A percentile compares a stretch with the other conserved stretches of the same genome.
These are phyloP conservation scores for Drosophila nigricruria DNA, from an alignment of 2,888 invertebrate species.

Conservation along the genomic window DNA sequence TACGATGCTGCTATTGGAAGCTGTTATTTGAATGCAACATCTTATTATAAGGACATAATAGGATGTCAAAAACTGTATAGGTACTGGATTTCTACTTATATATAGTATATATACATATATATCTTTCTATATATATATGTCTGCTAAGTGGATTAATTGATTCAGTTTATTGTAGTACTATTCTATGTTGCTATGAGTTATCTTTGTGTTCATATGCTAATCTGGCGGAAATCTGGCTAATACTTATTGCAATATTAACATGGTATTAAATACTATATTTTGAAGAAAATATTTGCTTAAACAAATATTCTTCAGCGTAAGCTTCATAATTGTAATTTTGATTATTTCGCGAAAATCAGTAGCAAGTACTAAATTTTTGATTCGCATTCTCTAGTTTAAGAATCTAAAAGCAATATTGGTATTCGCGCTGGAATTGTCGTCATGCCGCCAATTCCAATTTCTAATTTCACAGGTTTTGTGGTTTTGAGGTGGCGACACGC, in stretches of 20 bases:
- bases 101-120: background rate
- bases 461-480: constrained; percentile 24
- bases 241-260: constrained; percentile 1
- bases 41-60: constrained; percentile 8
- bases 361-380: background rate
- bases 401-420: constrained; percentile 8
- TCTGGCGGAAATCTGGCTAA: constrained; percentile 5
- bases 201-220: background rate
- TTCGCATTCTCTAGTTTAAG: constrained; percentile 8
- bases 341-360: constrained; percentile 1
- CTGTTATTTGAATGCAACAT: constrained; percentile 13
- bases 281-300: background rate
- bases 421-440: constrained; percentile 7
- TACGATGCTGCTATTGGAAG: constrained; percentile 41
- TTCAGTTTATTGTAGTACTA: background rate
- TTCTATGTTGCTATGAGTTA: background rate
- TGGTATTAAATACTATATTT: background rate
- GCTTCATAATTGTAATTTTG: constrained; percentile 26
- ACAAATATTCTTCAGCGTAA: background rate
- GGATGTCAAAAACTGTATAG: constrained; percentile 20
- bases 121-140: background rate
- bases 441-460: constrained; percentile 22
- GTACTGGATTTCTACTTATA: constrained; percentile 8
- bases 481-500: constrained; percentile 10
- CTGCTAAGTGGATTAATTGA: background rate